A percentile compares a stretch with the other conserved stretches of the same genome.
These are phyloP conservation scores for Cheilosia pagana DNA, from an alignment of 2,888 invertebrate genomes.

Conservation along the genomic window DNA sequence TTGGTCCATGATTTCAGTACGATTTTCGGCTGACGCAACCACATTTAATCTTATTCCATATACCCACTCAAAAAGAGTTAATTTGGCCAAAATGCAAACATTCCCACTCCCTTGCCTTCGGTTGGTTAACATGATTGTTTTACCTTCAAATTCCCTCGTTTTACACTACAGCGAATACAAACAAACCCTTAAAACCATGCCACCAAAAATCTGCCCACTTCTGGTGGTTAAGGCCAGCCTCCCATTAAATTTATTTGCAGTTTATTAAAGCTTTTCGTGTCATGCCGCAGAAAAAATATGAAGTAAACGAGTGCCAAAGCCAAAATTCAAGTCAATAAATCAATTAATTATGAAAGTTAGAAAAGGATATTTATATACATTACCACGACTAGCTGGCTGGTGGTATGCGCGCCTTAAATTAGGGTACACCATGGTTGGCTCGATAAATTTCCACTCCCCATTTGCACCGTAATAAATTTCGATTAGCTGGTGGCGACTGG, in stretches of 20 bases:
- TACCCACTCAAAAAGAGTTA: too few species aligned
- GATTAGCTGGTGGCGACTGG: slow-evolving; percentile 46
- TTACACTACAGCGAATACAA: too few species aligned
- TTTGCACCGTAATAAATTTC: slow-evolving; percentile 70
- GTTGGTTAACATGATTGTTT: too few species aligned
- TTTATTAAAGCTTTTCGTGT: neutral
- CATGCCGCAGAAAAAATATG: neutral
- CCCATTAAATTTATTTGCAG: neutral
- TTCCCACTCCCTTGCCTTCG: too few species aligned
- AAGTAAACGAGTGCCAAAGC: neutral
- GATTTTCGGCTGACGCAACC: too few species aligned
- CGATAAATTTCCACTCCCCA: slow-evolving; percentile 63
- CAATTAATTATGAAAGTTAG: slow-evolving; percentile 38
- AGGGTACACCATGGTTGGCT: slow-evolving; percentile 9
- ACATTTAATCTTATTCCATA: too few species aligned
- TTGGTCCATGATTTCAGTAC: too few species aligned
- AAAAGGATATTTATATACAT: neutral
- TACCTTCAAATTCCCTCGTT: too few species aligned
- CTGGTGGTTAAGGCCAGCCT: too few species aligned
- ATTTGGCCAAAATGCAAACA: too few species aligned
- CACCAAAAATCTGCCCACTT: too few species aligned
- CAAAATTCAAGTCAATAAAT: slow-evolving; percentile 22
- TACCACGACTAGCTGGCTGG: neutral
- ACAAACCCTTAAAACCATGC: too few species aligned
- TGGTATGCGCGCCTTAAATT: neutral